phyloP scores from a whole-genome alignment of 2,113 vertebrate species.

The Onychostoma macrolepis region DNA sequence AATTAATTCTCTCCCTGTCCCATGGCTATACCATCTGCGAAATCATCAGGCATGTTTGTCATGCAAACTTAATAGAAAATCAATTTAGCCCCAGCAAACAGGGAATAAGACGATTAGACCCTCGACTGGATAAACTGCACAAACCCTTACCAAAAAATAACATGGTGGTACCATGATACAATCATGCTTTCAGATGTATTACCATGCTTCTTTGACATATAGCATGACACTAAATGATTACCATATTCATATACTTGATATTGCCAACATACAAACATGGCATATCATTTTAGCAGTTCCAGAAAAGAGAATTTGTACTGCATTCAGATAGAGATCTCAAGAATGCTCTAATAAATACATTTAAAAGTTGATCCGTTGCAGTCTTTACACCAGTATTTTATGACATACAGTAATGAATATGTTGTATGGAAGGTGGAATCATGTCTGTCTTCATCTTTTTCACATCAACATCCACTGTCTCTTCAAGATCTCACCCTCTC shows the following conservation, averaged over 20 bases:
- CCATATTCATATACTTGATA: background rate
- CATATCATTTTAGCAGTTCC: background rate
- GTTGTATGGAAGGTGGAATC: background rate
- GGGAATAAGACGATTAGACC: background rate
- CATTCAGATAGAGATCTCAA: background rate
- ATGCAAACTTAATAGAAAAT: slow-evolving; percentile 24
- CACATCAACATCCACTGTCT: background rate
- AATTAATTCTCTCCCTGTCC: slow-evolving; percentile 15
- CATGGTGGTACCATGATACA: background rate
- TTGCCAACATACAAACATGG: background rate
- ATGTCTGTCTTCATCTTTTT: background rate
- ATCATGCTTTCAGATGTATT: background rate
- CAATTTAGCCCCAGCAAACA: background rate
- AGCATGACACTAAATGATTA: background rate
- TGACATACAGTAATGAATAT: background rate
- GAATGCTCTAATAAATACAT: background rate
- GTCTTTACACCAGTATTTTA: background rate
- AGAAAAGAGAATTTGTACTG: background rate
- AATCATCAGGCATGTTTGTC: slow-evolving; percentile 31
- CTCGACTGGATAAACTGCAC: background rate
- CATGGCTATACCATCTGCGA: slow-evolving; percentile 36
- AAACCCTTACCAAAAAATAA: background rate
- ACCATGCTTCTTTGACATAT: background rate
- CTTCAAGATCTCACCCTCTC: background rate
- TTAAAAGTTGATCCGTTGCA: background rate